Conservation (phyloP, 1,140 invertebrate genomes). For the Radopholus similis region DNA sequence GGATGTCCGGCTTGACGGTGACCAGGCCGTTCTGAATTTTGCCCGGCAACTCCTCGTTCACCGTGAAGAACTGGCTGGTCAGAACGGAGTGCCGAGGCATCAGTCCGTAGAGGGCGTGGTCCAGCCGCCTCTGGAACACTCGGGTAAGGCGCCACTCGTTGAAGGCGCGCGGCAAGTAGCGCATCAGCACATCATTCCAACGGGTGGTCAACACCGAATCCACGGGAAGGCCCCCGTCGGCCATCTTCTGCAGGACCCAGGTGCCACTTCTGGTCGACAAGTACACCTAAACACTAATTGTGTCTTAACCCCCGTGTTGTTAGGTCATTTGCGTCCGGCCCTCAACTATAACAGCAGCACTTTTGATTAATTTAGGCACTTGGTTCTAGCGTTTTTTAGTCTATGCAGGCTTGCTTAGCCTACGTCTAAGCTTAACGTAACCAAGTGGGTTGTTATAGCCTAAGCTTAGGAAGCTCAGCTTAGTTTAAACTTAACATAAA, state of each 20-base stretch:
- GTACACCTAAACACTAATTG: constrained; percentile 54
- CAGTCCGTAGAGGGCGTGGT: constrained; percentile 63
- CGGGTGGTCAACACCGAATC: constrained; percentile 43
- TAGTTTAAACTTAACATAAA: too few species aligned
- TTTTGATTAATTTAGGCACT: too few species aligned
- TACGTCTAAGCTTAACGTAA: too few species aligned
- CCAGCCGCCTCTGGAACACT: constrained; percentile 52
- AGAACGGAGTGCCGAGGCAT: constrained; percentile 61
- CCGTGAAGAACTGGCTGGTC: constrained; percentile 52
- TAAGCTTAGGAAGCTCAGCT: too few species aligned
- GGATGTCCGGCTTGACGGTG: constrained; percentile 59
- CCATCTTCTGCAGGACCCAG: constrained; percentile 63
- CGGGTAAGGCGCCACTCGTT: constrained; percentile 12
- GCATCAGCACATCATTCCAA: not conserved
- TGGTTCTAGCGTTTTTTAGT: too few species aligned
- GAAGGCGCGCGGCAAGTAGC: not conserved
- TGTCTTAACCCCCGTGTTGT: too few species aligned
- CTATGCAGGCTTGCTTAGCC: too few species aligned
- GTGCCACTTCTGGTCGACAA: constrained; percentile 63
- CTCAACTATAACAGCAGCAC: too few species aligned
- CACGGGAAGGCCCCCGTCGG: constrained; percentile 55
- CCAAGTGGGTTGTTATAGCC: too few species aligned
- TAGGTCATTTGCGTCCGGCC: too few species aligned
- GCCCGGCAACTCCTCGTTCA: constrained; percentile 65
- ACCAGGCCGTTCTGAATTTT: constrained; percentile 63